Base-by-base conservation (phyloP, 2,113 vertebrate species). In the Aldabrachelys gigantea region DNA sequence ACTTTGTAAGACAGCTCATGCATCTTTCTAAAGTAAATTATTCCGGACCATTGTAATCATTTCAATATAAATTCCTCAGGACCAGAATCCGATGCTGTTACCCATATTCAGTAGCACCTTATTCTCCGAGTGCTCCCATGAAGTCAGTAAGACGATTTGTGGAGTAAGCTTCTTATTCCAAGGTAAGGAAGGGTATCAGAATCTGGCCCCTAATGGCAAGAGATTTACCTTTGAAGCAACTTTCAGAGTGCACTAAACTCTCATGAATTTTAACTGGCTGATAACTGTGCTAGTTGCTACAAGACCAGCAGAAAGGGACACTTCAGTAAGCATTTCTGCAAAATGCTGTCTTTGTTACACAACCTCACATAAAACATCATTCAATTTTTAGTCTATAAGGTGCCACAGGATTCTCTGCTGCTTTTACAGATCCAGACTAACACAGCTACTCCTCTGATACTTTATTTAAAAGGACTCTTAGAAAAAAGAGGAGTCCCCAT, bases 391-490 rank as follows among this genome's bases (percentile, higher is more conserved):
- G 47, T 49, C 47, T 49, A 49, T 49, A 49, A 49, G 47, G 47
- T 49, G 47, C 47, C 47, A 49, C 47, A 49, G 47, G 10, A 49
- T 1, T 47, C 47, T 49, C 10, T 49, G 47, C 47, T 49, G 47
- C 47, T 49, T 49, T 49, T 49, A 49, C 47, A 49, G 47, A 49
- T 49, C 47, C 47, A 49, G 47, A 49, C 47, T 49, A 49, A 49
- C 47, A 49, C 8, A 9, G 47, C 47, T 49, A 49, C 47, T 9
- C 47, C 47, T 49, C 10, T 49, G 47, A 49, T 49, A 49, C 47
- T 49, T 49, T 76, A 44, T 91, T 94, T 91, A 93, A 87, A 86
- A 96, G 1, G 53, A 80, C 21, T 89, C 35, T 85, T 89, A 91
- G 38, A 83, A 31, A 91, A 85, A n/a, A 52, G 47, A 52, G 41